A percentile compares a stretch with the other conserved stretches of the same genome.
Conservation (phyloP, 2,113 vertebrate genomes). For the Rynchops niger region DNA sequence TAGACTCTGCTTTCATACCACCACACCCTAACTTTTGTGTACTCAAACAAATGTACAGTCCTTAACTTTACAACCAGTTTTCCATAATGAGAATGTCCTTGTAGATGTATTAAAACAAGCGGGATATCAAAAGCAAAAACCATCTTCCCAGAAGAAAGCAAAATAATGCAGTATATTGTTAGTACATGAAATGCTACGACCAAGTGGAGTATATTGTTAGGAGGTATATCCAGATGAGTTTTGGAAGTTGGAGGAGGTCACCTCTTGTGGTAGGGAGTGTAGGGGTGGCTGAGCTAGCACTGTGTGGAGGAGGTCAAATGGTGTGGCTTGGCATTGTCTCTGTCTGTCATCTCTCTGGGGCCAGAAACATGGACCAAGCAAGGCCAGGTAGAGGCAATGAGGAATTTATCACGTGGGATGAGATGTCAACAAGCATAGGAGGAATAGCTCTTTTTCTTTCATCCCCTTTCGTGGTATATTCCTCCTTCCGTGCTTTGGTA, state of each 20-base stretch:
- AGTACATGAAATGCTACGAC: not conserved
- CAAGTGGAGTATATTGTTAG: not conserved
- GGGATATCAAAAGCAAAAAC: not conserved
- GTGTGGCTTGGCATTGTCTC: not conserved
- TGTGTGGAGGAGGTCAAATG: rapidly evolving
- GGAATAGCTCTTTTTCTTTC: not conserved
- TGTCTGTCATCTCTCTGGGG: not conserved
- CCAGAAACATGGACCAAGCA: not conserved
- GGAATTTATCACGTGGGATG: not conserved
- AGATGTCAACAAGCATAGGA: not conserved
- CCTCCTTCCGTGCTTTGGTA: not conserved
- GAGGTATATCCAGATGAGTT: not conserved
- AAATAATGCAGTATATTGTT: not conserved
- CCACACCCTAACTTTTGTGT: not conserved
- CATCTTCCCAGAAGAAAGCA: not conserved
- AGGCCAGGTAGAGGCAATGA: not conserved
- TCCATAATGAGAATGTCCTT: not conserved
- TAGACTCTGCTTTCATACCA: not conserved
- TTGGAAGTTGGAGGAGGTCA: not conserved
- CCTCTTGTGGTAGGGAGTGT: not conserved
- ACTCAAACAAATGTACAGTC: not conserved
- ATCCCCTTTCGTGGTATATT: not conserved
- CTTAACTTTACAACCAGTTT: not conserved
- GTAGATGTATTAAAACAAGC: not conserved
- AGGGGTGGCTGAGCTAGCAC: not conserved